Conservation (phyloP, 1,140 invertebrate species). For the Cheumatopsyche charites region DNA sequence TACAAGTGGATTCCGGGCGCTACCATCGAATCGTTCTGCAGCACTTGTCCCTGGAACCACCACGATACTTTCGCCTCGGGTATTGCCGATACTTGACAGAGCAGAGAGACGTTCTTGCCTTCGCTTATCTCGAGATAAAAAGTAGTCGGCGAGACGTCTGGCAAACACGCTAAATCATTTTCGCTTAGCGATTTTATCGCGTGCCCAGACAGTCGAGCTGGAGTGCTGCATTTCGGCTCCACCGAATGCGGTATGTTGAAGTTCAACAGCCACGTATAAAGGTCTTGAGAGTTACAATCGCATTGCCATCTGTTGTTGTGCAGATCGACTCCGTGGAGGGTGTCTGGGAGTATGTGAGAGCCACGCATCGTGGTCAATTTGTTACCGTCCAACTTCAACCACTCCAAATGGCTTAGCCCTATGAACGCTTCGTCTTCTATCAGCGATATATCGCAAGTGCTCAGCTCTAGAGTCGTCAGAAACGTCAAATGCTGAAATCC, state of each 20-base stretch:
- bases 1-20: constrained; percentile 68
- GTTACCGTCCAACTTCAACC: constrained; percentile 84
- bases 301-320: constrained; percentile 90
- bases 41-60: constrained; percentile 78
- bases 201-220: constrained; percentile 68
- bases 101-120: constrained; percentile 78
- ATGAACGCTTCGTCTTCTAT: constrained; percentile 83
- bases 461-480: constrained; percentile 81
- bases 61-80: constrained; percentile 80
- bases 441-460: constrained; percentile 74
- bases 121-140: constrained; percentile 77
- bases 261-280: constrained; percentile 78
- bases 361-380: constrained; percentile 73
- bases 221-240: constrained; percentile 77
- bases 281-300: constrained; percentile 78
- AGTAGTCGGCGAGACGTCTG: constrained; percentile 73
- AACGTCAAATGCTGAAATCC: constrained; percentile 78
- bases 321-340: constrained; percentile 77
- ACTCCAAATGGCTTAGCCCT: constrained; percentile 80
- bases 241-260: constrained; percentile 75
- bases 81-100: constrained; percentile 77
- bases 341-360: constrained; percentile 71
- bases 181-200: constrained; percentile 72
- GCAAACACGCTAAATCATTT: constrained; percentile 81
- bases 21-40: constrained; percentile 72